phyloP scores from a whole-genome alignment of 35 echinoderm and acorn worm genomes.

The Chiridota heheva region DNA sequence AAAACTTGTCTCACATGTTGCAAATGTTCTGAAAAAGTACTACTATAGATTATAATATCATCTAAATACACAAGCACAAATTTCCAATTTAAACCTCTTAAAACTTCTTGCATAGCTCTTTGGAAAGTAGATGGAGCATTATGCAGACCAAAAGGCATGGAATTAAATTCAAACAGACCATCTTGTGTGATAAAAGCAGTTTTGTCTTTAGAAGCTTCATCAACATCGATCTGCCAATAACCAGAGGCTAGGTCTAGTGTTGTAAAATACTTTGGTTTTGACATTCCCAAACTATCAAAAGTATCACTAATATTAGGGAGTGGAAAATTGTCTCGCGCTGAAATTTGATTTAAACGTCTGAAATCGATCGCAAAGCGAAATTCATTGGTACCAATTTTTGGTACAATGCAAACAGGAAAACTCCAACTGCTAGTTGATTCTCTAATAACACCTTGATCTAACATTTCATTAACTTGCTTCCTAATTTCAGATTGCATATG shows the following conservation, averaged over 20 bases:
- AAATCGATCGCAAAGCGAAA: too few relatives aligned
- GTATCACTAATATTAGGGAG: too few relatives aligned
- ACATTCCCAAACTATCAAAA: too few relatives aligned
- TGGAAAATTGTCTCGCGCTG: too few relatives aligned
- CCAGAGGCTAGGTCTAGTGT: slow-evolving; percentile 63
- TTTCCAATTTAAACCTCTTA: slow-evolving; percentile 8
- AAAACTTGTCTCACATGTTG: slow-evolving; percentile 24
- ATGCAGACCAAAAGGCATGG: slow-evolving; percentile 46
- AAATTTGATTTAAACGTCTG: too few relatives aligned
- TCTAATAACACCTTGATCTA: too few relatives aligned
- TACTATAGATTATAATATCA: slow-evolving; percentile 34
- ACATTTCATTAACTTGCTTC: too few relatives aligned
- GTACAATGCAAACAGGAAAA: too few relatives aligned
- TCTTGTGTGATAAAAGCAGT: background rate
- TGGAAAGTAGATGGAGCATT: slow-evolving; percentile 60
- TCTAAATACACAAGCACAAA: slow-evolving; percentile 21
- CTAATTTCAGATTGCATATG: too few relatives aligned
- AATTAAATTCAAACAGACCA: slow-evolving; percentile 40
- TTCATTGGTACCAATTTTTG: too few relatives aligned
- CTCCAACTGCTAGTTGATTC: too few relatives aligned
- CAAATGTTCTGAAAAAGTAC: slow-evolving; percentile 32
- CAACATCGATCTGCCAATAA: slow-evolving; percentile 67
- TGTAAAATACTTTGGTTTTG: too few relatives aligned
- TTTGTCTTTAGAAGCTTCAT: slow-evolving; percentile 44
- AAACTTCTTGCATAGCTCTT: slow-evolving; percentile 36